Conservation (phyloP, 2,888 invertebrate species). For the Pediacus dermestoides region DNA sequence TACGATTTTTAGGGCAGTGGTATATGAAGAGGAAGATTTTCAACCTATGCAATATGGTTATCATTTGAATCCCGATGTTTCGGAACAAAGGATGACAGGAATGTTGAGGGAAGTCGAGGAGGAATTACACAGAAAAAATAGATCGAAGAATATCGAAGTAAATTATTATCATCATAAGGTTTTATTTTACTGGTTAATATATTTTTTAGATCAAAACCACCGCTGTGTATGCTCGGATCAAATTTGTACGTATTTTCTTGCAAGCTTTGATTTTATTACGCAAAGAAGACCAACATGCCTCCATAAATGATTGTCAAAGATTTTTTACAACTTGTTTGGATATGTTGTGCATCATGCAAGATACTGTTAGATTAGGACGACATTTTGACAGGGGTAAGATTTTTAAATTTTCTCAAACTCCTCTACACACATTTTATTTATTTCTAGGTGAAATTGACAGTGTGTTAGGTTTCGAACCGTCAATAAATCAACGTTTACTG, state of each 20-base stretch:
- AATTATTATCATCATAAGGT: too few relatives aligned
- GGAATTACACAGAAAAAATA: conserved; percentile 71
- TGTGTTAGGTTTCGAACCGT: conserved; percentile 93
- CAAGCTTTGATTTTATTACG: conserved; percentile 69
- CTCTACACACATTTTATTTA: too few relatives aligned
- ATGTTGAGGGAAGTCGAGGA: conserved; percentile 90
- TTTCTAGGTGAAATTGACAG: conserved; percentile 54
- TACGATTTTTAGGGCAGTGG: conserved; percentile 66
- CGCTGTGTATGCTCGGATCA: conserved; percentile 74
- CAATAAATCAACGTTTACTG: conserved; percentile 89
- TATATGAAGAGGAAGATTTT: conserved; percentile 95
- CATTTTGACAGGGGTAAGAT: conserved; percentile 46
- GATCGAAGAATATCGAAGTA: conserved; percentile 48
- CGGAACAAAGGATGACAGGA: conserved; percentile 74
- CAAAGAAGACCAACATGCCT: conserved; percentile 57
- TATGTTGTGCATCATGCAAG: conserved; percentile 75
- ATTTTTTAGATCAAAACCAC: conserved; percentile 54
- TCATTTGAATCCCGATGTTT: conserved; percentile 75
- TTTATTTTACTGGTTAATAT: too few relatives aligned
- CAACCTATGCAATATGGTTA: conserved; percentile 91
- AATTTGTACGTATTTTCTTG: conserved; percentile 83
- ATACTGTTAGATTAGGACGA: conserved; percentile 70
- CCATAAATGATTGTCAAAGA: conserved; percentile 73
- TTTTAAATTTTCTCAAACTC: too few relatives aligned
- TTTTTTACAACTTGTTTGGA: conserved; percentile 77